Evolutionary conservation across 2,797 vertebrate genomes (phyloP), one percentile per base, ranked within the genome.

Genomic region (Enteromius viviparus): DNA sequence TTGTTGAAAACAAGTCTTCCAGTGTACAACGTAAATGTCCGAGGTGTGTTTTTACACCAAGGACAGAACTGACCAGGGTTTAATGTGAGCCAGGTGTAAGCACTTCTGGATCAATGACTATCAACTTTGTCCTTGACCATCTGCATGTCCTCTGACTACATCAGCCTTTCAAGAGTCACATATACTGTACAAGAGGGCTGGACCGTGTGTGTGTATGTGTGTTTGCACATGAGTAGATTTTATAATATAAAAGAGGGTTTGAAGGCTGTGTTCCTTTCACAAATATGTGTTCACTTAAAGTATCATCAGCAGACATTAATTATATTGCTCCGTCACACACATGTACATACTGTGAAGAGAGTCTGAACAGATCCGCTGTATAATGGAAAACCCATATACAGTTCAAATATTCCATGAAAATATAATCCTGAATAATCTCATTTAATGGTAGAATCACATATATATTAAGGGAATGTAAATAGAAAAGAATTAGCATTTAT

Each of bases 1-100:
- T 80, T 83, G 64, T 76, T 76, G 76, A 81, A 69, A 84, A 87
- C 82, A 84, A 53, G 88, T 89, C 88, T 89, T 89, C 88, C 88
- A 89, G 72, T 79, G 82, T 83, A 62, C 84, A 21, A 45, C 51
- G 34, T 71, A 70, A 65, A 49, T 75, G 86, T 76, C 76, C 2
- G 40, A 84, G 82, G 86, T 78, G 79, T 64, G 83, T 80, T 84
- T 88, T 85, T 64, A 62, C 65, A 64, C 66, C 82, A 64, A 78
- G 84, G 85, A 78, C 71, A 70, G 49, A 80, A 82, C 26, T 84
- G 49, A 68, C 62, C 84, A 88, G 86, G 75, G 86, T 84, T 71
- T 79, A 75, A 76, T 80, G 82, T 68, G 74, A 76, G 72, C 53
- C 74, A 15, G 49, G 62, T 72, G 14, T 62, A 64, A 86, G 49